Conservation (phyloP, 2,888 invertebrate genomes). For the Mesorhabditis spiculigera region DNA sequence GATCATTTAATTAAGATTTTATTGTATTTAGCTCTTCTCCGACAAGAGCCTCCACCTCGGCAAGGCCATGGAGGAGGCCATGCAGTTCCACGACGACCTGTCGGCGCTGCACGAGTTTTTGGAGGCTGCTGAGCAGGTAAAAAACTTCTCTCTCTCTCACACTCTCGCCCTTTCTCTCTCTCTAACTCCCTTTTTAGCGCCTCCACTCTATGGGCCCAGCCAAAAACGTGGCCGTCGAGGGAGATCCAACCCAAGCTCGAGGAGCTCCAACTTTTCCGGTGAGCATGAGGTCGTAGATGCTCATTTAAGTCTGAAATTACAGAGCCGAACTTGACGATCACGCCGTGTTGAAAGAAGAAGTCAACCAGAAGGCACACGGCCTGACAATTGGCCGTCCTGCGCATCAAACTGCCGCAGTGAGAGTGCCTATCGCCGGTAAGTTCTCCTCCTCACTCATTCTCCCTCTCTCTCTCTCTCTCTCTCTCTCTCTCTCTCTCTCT, state of each 20-base stretch:
- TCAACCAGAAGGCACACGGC: constrained; percentile 90
- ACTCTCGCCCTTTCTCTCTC: too few relatives aligned
- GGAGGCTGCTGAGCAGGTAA: constrained; percentile 68
- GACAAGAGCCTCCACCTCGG: constrained; percentile 3
- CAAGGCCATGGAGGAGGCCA: constrained; percentile 38
- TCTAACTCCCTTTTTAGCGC: background rate
- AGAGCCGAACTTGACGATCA: constrained; percentile 94
- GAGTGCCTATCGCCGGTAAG: constrained; percentile 62
- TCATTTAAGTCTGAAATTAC: too few relatives aligned
- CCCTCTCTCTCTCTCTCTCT: too few relatives aligned
- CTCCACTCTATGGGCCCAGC: background rate
- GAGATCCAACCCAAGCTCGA: constrained; percentile 27
- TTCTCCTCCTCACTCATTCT: background rate
- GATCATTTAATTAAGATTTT: too few relatives aligned
- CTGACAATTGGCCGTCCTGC: constrained; percentile 71
- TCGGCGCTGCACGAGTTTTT: constrained; percentile 51
- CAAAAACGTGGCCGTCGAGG: constrained; percentile 11
- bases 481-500: too few relatives aligned
- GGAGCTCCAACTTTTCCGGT: constrained; percentile 25
- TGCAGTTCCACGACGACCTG: constrained; percentile 83
- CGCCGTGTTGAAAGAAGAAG: constrained; percentile 92
- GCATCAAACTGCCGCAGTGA: constrained; percentile 21
- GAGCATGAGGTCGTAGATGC: background rate
- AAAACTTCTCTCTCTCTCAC: constrained; percentile 42
- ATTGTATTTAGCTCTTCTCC: too few relatives aligned